Evolutionary conservation across 2,113 vertebrate genomes (phyloP).

Genomic region (Eleginops maclovinus): DNA sequence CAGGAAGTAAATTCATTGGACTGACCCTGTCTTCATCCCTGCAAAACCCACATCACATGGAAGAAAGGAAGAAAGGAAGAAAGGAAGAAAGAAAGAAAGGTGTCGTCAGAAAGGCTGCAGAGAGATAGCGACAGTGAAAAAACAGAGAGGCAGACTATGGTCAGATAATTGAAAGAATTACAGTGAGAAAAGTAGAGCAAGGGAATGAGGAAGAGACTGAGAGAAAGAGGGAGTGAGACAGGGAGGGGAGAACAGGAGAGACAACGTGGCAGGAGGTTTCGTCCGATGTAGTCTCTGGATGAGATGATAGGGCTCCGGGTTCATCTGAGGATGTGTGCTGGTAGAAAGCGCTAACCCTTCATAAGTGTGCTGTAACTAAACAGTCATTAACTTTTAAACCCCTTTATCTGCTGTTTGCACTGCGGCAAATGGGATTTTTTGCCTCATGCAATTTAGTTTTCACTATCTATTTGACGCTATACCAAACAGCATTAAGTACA

Average conservation of each 20-base stretch:
- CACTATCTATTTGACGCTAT: conserved; percentile 28
- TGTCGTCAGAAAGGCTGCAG: neutral
- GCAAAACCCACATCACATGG: conserved; percentile 64
- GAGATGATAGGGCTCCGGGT: conserved; percentile 61
- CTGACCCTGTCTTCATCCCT: conserved; percentile 61
- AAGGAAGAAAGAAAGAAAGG: conserved; percentile 13
- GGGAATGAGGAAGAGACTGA: conserved; percentile 65
- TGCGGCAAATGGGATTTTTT: neutral
- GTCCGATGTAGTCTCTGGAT: conserved; percentile 62
- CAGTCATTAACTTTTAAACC: conserved; percentile 61
- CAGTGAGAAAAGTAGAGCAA: conserved; percentile 44
- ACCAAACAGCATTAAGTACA: neutral
- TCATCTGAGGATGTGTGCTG: conserved; percentile 75
- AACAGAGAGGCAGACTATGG: conserved; percentile 8
- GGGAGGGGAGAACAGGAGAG: conserved; percentile 65
- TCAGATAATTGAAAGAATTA: conserved; percentile 10
- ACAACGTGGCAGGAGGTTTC: conserved; percentile 84
- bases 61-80: neutral
- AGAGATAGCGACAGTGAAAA: conserved; percentile 1
- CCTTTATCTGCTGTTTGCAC: conserved; percentile 64
- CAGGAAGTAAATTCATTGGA: conserved; percentile 67
- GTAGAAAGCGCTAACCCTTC: conserved; percentile 33
- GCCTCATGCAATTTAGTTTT: conserved; percentile 47
- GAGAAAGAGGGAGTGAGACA: conserved; percentile 40
- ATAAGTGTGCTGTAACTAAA: conserved; percentile 53